Evolutionary conservation across 2,113 vertebrate species (phyloP).

Genomic region (Oreochromis niloticus): DNA sequence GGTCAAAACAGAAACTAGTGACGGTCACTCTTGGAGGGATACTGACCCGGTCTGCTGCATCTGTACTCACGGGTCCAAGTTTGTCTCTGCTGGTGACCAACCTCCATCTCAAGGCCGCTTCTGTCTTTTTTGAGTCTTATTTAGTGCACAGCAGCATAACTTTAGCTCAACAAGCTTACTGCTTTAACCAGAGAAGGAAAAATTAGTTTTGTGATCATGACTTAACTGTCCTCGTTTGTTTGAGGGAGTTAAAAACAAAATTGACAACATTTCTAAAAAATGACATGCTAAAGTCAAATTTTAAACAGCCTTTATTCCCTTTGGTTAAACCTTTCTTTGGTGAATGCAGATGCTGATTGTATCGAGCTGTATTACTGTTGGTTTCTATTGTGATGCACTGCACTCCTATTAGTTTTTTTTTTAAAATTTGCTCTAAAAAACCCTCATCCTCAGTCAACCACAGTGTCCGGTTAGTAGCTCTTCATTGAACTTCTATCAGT

Average conservation of each 20-base stretch:
- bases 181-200: background rate
- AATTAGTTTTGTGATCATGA: background rate
- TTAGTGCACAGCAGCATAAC: background rate
- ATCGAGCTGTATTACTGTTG: background rate
- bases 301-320: background rate
- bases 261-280: background rate
- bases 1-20: background rate
- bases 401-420: background rate
- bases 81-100: background rate
- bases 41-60: background rate
- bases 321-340: background rate
- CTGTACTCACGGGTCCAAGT: background rate
- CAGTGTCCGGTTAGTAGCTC: background rate
- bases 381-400: background rate
- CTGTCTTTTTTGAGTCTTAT: background rate
- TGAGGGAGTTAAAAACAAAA: too few relatives aligned
- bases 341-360: background rate
- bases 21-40: background rate
- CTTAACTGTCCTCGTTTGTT: too few relatives aligned
- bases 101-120: background rate
- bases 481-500: background rate
- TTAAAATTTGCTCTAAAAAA: background rate
- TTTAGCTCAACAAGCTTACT: background rate
- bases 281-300: background rate
- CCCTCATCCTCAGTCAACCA: background rate